These are phyloP conservation scores for Trigoniulus corallinus DNA, from an alignment of 1,140 invertebrate species.

Conservation along the genomic window DNA sequence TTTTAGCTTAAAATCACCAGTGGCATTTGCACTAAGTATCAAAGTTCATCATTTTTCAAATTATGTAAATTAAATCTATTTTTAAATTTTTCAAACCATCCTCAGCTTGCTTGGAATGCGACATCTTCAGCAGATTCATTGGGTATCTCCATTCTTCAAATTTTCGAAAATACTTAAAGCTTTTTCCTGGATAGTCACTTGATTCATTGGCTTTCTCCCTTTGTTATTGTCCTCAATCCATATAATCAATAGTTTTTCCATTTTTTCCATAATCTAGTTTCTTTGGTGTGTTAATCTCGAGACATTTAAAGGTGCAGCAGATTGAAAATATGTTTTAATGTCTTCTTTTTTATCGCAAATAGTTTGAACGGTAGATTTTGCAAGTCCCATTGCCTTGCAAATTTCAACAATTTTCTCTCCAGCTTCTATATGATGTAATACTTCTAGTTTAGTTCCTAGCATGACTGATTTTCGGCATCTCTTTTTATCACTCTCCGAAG, in stretches of 20 bases:
- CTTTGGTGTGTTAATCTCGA: background rate
- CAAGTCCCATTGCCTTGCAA: no score
- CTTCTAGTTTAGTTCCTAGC: background rate
- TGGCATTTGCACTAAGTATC: constrained; percentile 9
- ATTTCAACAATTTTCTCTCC: no score
- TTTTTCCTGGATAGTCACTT: constrained; percentile 10
- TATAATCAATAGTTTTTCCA: constrained; percentile 6
- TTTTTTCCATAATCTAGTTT: constrained; percentile 5
- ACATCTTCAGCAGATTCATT: no score
- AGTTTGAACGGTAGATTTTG: background rate
- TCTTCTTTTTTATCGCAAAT: background rate
- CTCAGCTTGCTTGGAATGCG: no score
- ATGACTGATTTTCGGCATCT: background rate
- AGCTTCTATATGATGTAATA: no score
- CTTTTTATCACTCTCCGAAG: no score
- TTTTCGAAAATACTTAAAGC: constrained; percentile 6
- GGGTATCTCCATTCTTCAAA: no score
- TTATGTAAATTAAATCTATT: background rate
- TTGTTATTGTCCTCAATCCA: background rate
- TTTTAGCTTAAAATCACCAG: no score
- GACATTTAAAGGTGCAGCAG: background rate
- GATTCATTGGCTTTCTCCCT: background rate
- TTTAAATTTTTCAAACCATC: no score
- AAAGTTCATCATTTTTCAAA: constrained; percentile 11
- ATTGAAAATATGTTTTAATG: background rate